Base-by-base conservation (phyloP, 2,113 vertebrate genomes). In the Aptenodytes forsteri region DNA sequence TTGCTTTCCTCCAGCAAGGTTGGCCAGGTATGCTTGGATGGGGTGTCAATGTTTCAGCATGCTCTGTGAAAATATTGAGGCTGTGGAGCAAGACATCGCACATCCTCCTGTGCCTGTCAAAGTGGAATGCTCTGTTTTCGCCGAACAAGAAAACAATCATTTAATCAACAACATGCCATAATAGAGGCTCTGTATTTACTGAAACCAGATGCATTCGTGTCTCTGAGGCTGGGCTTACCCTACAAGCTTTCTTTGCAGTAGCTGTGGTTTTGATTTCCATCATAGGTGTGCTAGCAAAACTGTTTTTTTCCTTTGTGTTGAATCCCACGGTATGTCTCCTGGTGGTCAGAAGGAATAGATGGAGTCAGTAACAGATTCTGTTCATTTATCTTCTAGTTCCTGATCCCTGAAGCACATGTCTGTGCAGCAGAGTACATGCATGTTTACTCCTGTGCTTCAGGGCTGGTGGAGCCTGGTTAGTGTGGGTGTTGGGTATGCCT, bases 391-490 rank as follows among this genome's bases (percentile, higher is more conserved):
- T 62, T 17, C 16, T 13, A 0, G 38, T 26, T 40, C 22, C 50
- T 42, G 19, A 42, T 46, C n/a, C 17, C 49, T 18, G 49, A 67
- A 75, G 71, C 20, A 7, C 5, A 0, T 5, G 16, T 27, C 49
- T 25, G 0, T 15, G 80, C 55, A n/a, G 72, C 10, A 18, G 36
- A 42, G 7, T 5, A 8, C 15, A 1, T 2, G 47, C 23, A 13
- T 2, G 6, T 36, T 75, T 32, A 4, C 10, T 34, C 44, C 40
- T 15, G 36, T 29, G 42, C 67, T 32, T 30, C 13, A 9, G 49
- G 70, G 50, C 38, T 49, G 44, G 69, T 32, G 46, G 26, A 30
- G 66, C 55, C 21, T 36, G 44, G 12, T 21, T 26, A 13, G 23
- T 4, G 0, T 32, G 38, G 38, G 11, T 11, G 13, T 10, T 64